Conservation (phyloP, 2,113 vertebrate species). For the Mobula birostris region DNA sequence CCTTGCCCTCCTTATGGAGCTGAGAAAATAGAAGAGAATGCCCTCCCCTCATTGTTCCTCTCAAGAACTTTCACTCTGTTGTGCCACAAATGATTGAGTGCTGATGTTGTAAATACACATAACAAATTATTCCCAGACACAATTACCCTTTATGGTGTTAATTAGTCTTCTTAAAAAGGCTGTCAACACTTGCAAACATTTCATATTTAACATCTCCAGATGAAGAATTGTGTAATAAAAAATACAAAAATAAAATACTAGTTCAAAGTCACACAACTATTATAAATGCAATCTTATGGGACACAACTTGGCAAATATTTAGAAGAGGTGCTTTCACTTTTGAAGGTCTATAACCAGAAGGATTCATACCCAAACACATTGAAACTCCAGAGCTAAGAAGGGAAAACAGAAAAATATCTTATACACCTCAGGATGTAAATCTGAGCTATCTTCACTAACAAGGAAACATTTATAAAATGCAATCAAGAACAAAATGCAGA, state of each 20-base stretch:
- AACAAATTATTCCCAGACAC: constrained; percentile 35
- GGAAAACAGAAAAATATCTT: neutral
- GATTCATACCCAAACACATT: neutral
- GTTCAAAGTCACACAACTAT: constrained; percentile 31
- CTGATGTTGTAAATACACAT: constrained; percentile 32
- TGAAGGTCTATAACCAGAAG: neutral
- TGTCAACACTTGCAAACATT: constrained; percentile 28
- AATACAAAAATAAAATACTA: constrained; percentile 15
- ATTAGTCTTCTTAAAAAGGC: constrained; percentile 37
- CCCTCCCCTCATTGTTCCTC: neutral
- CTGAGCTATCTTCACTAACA: neutral
- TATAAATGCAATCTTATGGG: neutral
- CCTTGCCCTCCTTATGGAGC: neutral
- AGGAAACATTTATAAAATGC: neutral
- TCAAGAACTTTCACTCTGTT: constrained; percentile 22
- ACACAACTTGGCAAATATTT: neutral
- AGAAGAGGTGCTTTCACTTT: neutral
- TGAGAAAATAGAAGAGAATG: neutral
- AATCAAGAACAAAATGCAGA: neutral
- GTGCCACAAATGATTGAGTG: constrained; percentile 23
- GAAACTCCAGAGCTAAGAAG: neutral
- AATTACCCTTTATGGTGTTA: constrained; percentile 37
- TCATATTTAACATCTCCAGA: constrained; percentile 18
- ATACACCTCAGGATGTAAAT: neutral
- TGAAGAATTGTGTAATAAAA: constrained; percentile 36